Evolutionary conservation across 2,888 invertebrate genomes (phyloP).

Genomic region (Gibbula magus): DNA sequence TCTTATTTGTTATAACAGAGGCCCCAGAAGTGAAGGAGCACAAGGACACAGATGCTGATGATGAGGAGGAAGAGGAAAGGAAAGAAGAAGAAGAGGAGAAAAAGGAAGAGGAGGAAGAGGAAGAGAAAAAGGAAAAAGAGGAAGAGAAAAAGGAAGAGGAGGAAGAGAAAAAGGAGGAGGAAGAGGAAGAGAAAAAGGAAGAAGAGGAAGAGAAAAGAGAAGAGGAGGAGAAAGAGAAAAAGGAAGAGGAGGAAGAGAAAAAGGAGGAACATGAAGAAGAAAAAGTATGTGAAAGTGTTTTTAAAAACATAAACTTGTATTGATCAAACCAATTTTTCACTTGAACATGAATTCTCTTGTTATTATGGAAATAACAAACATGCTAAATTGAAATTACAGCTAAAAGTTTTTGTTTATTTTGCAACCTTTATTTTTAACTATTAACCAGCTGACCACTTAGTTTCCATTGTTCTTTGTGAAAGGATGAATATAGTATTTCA

Average conservation of each 20-base stretch:
- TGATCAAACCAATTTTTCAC: too few relatives aligned
- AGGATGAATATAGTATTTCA: too few relatives aligned
- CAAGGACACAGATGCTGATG: not conserved
- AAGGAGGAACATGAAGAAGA: not conserved
- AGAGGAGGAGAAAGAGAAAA: not conserved
- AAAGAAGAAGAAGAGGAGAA: not conserved
- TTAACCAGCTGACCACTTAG: too few relatives aligned
- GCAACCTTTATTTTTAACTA: too few relatives aligned
- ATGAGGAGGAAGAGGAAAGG: not conserved
- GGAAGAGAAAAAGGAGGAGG: not conserved
- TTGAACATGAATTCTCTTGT: too few relatives aligned
- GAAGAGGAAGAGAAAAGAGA: not conserved
- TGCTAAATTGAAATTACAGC: too few relatives aligned
- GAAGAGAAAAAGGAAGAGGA: not conserved
- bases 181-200: not conserved
- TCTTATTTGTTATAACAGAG: not conserved
- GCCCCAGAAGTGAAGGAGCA: not conserved
- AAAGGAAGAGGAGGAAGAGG: slow-evolving; percentile 8
- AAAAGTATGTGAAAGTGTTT: not conserved
- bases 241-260: not conserved
- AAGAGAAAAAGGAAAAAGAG: not conserved
- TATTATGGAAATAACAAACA: too few relatives aligned
- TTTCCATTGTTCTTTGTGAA: too few relatives aligned
- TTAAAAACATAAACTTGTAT: too few relatives aligned
- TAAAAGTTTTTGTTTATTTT: too few relatives aligned